Base-by-base conservation (phyloP, 2,797 vertebrate genomes). In the Chrysocyon brachyurus region DNA sequence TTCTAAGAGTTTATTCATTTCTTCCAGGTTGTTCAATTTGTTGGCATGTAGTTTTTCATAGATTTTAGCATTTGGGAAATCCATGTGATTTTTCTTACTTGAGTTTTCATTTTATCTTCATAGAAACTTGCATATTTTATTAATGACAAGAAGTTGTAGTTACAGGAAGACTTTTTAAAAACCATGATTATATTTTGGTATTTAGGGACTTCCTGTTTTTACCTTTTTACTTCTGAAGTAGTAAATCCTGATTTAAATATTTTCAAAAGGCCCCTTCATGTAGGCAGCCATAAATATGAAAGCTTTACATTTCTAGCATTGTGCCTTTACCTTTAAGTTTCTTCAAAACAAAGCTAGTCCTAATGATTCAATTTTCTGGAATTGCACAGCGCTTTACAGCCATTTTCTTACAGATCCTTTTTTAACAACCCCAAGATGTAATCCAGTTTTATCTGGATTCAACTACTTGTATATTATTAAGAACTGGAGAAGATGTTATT, bases 331-430 rank as follows among this genome's bases (percentile, higher is more conserved):
- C 40, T 90, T 90, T 81, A 64, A 19, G 16, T 66, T 85, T 90
- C 49, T 93, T 79, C 31, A 90, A 40, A 90, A 90, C 59, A 91
- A 52, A 59, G 17, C n/a, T 95, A 93, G 49, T 46, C 26, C 52
- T 87, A 26, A 94, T 33, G 52, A 61, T 91, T 94, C 15, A 28
- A 22, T 94, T 87, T 82, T 94, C 66, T 94, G 75, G 36, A 63
- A 59, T 87, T 75, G 54, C 46, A 52, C 31, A 82, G 64, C 82
- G 57, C 36, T 96, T 91, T 77, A 22, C n/a, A 77, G 9, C 61
- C 31, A 70, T 96, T 85, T 94, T 94, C 40, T 85, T 57, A 79
- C 33, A 84, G 15, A 24, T 77, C 9, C 10, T 6, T 91, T 12
- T 12, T 78, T 89, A 94, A 83, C 6, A 33, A 56, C 21, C 17